A percentile compares a stretch with the other conserved stretches of the same genome.
phyloP scores from a whole-genome alignment of 2,797 vertebrate genomes.

The Acanthopagrus latus region DNA sequence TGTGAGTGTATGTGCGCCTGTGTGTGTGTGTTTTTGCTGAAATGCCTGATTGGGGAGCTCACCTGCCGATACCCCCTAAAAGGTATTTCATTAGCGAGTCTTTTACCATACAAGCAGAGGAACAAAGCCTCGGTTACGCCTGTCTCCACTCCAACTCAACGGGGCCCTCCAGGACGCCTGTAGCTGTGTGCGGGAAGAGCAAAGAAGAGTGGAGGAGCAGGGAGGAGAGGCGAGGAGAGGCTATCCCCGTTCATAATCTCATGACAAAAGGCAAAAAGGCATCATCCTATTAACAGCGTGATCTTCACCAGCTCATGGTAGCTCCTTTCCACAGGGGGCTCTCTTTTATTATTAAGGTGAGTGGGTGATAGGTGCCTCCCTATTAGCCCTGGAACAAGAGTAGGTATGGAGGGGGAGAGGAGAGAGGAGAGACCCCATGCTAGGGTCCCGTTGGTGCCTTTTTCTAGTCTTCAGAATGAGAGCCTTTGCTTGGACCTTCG shows the following conservation, averaged over 20 bases:
- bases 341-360: conserved; percentile 84
- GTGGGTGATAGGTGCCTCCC: conserved; percentile 75
- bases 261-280: conserved; percentile 99
- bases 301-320: conserved; percentile 96
- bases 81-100: conserved; percentile 94
- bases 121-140: conserved; percentile 88
- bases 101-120: conserved; percentile 85
- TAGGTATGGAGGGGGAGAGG: conserved; percentile 56
- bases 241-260: conserved; percentile 99
- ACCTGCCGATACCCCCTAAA: conserved; percentile 94
- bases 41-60: conserved; percentile 88
- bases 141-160: conserved; percentile 95
- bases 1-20: conserved; percentile 59
- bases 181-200: conserved; percentile 68
- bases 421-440: conserved; percentile 76
- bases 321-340: conserved; percentile 96
- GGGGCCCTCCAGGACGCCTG: conserved; percentile 91
- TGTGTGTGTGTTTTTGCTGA: conserved; percentile 76
- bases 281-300: conserved; percentile 99
- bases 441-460: conserved; percentile 59
- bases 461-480: conserved; percentile 56
- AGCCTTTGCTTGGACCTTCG: conserved; percentile 84
- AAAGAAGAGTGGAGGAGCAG: conserved; percentile 75
- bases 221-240: conserved; percentile 89
- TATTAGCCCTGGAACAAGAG: conserved; percentile 76